Conservation (phyloP, 2,797 vertebrate species). For the Parauchenoglanis punctatus region DNA sequence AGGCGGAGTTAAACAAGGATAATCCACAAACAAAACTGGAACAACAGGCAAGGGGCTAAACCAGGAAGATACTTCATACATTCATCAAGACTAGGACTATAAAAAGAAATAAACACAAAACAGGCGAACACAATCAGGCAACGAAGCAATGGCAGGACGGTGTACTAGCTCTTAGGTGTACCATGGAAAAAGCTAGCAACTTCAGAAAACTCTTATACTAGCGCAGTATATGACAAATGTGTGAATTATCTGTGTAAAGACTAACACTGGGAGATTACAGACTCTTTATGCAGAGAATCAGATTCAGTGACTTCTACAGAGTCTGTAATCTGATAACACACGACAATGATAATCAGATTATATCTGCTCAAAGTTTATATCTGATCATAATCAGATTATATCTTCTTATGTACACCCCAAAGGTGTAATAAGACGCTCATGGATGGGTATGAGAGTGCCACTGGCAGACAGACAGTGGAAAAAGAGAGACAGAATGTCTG, state of each 20-base stretch:
- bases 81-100: too few species aligned
- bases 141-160: neutral
- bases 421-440: neutral
- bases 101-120: neutral
- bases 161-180: neutral
- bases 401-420: neutral
- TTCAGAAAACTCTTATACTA: neutral
- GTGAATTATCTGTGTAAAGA: neutral
- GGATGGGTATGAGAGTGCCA: neutral
- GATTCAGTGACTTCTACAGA: neutral
- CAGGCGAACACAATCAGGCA: neutral
- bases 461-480: neutral
- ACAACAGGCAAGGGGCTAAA: neutral
- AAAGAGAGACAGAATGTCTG: neutral
- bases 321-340: slow-evolving; percentile 6
- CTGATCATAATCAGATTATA: too few species aligned
- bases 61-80: too few species aligned
- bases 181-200: neutral
- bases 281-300: neutral
- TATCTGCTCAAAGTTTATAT: neutral
- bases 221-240: neutral
- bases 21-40: neutral
- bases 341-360: slow-evolving; percentile 15
- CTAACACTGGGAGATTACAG: neutral
- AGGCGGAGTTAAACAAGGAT: neutral